These are phyloP conservation scores for Drosophila multiciliata DNA, from an alignment of 2,888 invertebrate species.

Conservation along the genomic window DNA sequence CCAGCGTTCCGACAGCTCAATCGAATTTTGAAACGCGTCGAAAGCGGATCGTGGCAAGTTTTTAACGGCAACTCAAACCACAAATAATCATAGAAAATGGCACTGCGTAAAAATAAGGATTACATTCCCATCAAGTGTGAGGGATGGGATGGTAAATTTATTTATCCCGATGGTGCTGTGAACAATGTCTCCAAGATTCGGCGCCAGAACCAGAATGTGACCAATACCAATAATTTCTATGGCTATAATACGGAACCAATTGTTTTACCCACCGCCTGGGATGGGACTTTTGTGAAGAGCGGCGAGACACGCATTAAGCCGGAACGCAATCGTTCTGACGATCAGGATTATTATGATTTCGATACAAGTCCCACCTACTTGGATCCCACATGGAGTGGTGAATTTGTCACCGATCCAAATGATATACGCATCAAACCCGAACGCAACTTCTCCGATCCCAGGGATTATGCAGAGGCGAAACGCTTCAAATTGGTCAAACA, in stretches of 20 bases:
- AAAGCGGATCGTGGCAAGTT: conserved; percentile 39
- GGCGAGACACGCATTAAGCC: conserved; percentile 77
- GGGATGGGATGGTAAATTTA: conserved; percentile 85
- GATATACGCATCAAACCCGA: conserved; percentile 84
- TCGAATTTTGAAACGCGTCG: conserved; percentile 58
- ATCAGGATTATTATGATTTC: conserved; percentile 81
- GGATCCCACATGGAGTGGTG: conserved; percentile 83
- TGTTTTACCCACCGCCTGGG: conserved; percentile 83
- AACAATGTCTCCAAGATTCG: conserved; percentile 83
- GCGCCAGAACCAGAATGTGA: conserved; percentile 82
- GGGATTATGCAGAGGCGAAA: conserved; percentile 83
- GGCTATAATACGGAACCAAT: conserved; percentile 82
- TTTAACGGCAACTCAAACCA: conserved; percentile 10
- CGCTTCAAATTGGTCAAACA: conserved; percentile 78
- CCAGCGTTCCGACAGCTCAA: conserved; percentile 46
- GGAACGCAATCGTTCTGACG: conserved; percentile 84
- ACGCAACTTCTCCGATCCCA: conserved; percentile 83
- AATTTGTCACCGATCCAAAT: conserved; percentile 82
- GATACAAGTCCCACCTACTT: conserved; percentile 79
- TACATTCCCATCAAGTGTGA: conserved; percentile 85
- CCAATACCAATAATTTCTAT: conserved; percentile 83
- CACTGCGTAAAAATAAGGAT: conserved; percentile 80
- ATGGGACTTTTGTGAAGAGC: conserved; percentile 83
- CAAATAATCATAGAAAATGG: conserved; percentile 62
- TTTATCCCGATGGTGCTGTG: conserved; percentile 77